These are phyloP conservation scores for Macroglossus sobrinus DNA, from an alignment of 2,113 vertebrate genomes.

Conservation along the genomic window DNA sequence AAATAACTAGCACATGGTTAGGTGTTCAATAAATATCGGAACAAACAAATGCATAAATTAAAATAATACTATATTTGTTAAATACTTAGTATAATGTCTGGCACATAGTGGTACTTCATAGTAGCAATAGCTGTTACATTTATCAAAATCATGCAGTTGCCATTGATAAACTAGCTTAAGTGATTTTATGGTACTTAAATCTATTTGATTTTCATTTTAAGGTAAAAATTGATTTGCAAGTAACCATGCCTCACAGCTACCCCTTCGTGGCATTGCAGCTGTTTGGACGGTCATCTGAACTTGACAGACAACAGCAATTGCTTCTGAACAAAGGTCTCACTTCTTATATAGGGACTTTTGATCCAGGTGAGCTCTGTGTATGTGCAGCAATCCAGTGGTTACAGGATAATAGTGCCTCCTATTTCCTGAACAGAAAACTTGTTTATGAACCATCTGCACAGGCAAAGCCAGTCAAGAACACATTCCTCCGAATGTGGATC, in stretches of 20 bases:
- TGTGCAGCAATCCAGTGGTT: slow-evolving; percentile 83
- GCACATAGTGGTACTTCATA: not conserved
- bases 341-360: slow-evolving; percentile 78
- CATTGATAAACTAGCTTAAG: not conserved
- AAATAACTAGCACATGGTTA: not conserved
- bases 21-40: not conserved
- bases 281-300: slow-evolving; percentile 78
- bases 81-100: not conserved
- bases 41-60: not conserved
- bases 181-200: slow-evolving; percentile 10
- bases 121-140: not conserved
- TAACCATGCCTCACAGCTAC: slow-evolving; percentile 81
- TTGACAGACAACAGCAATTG: slow-evolving; percentile 82
- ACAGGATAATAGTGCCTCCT: slow-evolving; percentile 78
- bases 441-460: not conserved
- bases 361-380: slow-evolving; percentile 78
- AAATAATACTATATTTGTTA: not conserved
- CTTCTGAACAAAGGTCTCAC: slow-evolving; percentile 79
- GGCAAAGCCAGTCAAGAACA: slow-evolving; percentile 52
- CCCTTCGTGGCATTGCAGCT: slow-evolving; percentile 77
- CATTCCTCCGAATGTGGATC: slow-evolving; percentile 83
- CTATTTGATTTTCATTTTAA: slow-evolving; percentile 67
- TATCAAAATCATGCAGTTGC: not conserved
- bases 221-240: slow-evolving; percentile 83
- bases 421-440: slow-evolving; percentile 61